Base-by-base conservation (phyloP, 2,888 invertebrate species). In the Nipponacmea schrenckii region DNA sequence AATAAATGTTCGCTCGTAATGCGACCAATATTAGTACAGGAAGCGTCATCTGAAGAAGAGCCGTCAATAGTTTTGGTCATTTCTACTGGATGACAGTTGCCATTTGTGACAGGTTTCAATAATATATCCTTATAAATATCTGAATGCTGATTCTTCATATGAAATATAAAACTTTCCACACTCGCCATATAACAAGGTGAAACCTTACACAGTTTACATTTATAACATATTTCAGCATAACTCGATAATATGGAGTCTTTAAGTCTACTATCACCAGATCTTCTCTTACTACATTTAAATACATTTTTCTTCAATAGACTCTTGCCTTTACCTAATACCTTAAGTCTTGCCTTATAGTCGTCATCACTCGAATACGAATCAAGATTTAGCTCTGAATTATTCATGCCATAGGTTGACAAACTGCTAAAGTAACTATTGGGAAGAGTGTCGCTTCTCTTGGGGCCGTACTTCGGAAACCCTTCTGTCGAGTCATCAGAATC, bases 211-310 rank as follows among this genome's bases (percentile, higher is more conserved):
- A 85, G 71, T 2, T 81, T 80, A 70, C 85, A 85, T 64, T 85
- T 85, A 78, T 84, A 84, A n/a, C 84, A 73, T 27, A 84, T 75
- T 71, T 84, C 84, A 0, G 85, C 84, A 78, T 81, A 83, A 24
- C 56, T 56, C 12, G 56, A 24, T 56, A 56, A 56, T 24, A 56
- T 56, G 24, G 20, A 24, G 24, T 56, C 56, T 56, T 56, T 56
- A 24, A 56, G 56, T 56, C 24, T 56, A 56, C 24, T 56, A 24
- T 56, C 56, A 24, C 24, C 24, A 14, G 56, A 12, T 24, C 12
- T 56, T 56, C 24, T 56, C 56, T 56, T 56, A 14, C 56, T 56
- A 12, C 20, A 56, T 56, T 56, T 56, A 10, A 24, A 56, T 24
- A 56, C 56, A 24, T 56, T 56, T 56, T 56, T 56, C 56, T 56